Evolutionary conservation across 2,113 vertebrate genomes (phyloP).

Genomic region (Chloropsis cyanopogon): DNA sequence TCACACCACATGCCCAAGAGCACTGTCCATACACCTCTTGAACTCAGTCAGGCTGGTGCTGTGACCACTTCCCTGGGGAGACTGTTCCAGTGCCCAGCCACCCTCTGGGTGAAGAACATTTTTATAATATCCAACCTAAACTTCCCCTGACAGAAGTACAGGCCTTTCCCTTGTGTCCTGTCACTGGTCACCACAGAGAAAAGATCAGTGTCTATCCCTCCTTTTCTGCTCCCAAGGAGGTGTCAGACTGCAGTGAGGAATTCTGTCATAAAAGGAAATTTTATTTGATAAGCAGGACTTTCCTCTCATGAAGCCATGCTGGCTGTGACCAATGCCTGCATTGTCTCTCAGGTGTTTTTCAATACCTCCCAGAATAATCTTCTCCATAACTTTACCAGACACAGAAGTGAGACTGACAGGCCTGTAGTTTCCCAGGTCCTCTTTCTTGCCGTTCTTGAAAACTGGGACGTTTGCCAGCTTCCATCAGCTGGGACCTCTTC

Average conservation of each 20-base stretch:
- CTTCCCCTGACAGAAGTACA: neutral
- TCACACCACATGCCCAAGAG: fast-evolving
- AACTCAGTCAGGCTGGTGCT: neutral
- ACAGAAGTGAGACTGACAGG: neutral
- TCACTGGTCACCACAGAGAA: neutral
- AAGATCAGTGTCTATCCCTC: neutral
- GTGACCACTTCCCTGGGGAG: neutral
- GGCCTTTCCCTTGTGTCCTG: neutral
- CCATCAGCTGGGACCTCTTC: neutral
- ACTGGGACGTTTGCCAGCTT: fast-evolving
- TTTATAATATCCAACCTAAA: neutral
- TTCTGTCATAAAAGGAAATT: neutral
- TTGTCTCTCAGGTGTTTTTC: neutral
- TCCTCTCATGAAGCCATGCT: neutral
- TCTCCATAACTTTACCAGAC: neutral
- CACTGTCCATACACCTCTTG: neutral
- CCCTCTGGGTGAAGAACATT: neutral
- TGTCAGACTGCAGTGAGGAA: neutral
- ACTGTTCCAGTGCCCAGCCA: neutral
- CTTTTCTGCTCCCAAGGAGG: neutral
- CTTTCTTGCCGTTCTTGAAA: neutral
- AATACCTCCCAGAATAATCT: neutral
- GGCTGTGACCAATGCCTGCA: neutral
- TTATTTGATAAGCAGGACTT: neutral
- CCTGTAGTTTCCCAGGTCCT: neutral